These are phyloP conservation scores for Diabrotica balteata DNA, from an alignment of 2,888 invertebrate genomes.

Conservation along the genomic window DNA sequence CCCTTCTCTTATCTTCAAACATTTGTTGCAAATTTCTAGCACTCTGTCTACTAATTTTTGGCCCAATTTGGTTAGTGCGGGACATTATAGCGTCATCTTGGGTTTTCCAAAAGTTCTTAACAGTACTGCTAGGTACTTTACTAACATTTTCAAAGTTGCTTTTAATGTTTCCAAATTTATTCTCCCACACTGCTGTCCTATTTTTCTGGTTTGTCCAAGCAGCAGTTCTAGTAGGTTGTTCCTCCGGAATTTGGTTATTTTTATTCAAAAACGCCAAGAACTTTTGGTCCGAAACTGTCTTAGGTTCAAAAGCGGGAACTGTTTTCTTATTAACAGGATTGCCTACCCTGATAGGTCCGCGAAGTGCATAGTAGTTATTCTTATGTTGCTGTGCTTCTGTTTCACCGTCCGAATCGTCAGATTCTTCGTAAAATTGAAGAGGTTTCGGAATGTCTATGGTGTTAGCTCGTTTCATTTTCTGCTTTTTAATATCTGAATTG, in stretches of 20 bases:
- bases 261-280: slow-evolving; percentile 84
- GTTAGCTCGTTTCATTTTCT: slow-evolving; percentile 86
- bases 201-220: slow-evolving; percentile 48
- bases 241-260: slow-evolving; percentile 64
- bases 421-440: slow-evolving; percentile 59
- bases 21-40: slow-evolving; percentile 56
- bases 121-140: slow-evolving; percentile 61
- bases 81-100: slow-evolving; percentile 63
- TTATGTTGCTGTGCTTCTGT: slow-evolving; percentile 52
- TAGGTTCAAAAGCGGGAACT: slow-evolving; percentile 74
- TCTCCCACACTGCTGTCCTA: slow-evolving; percentile 73
- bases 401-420: slow-evolving; percentile 52
- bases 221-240: slow-evolving; percentile 28
- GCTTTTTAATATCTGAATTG: slow-evolving; percentile 66
- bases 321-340: slow-evolving; percentile 58
- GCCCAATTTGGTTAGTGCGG: slow-evolving; percentile 52
- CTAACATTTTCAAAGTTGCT: slow-evolving; percentile 74
- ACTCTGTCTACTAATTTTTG: slow-evolving; percentile 56
- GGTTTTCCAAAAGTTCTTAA: slow-evolving; percentile 69
- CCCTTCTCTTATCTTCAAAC: slow-evolving; percentile 58
- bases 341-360: slow-evolving; percentile 67
- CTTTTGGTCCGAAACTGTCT: slow-evolving; percentile 85
- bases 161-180: slow-evolving; percentile 83
- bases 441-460: slow-evolving; percentile 88
- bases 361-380: slow-evolving; percentile 62